Base-by-base conservation (phyloP, 2,797 vertebrate species). In the Alfaro cultratus region DNA sequence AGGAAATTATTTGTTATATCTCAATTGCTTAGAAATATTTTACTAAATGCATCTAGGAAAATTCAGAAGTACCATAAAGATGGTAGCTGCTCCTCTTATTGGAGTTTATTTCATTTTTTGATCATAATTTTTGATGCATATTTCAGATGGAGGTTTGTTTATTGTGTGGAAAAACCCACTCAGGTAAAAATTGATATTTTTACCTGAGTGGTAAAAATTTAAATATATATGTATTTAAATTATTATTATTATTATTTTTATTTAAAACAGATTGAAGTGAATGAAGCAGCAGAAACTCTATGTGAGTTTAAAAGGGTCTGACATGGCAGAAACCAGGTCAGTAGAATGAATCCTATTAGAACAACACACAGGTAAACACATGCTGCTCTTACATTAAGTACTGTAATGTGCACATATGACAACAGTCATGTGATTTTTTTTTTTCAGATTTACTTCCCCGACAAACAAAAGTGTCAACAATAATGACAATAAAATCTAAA, bases 321-420 rank as follows among this genome's bases (percentile, higher is more conserved):
- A 76, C 75, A 73, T 16, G 0, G 47, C 64, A 82, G 76, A 80
- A 84, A 82, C 10, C 77, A 87, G 83, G 82, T 76, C 82, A 82
- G 31, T 6, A 74, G 62, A 45, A 5, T 2, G 16, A 81, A 88
- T 84, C 88, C 85, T 80, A 83, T 84, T 79, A 88, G 29, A 46
- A 67, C 3, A 21, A 31, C 62, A 76, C 31, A 62, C 31, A 75
- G 57, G 23, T 47, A 79, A 29, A 64, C 76, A 49, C 57, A 53
- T 11, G 55, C 16, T 71, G 60, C 1, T 21, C 45, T 29, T 23
- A 16, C 45, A 75, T 1, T 21, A 0, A 5, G 16, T 39, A 46
- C 23, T 62, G 18, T 53, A 47, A 74, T 68, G 46, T 49, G 23
- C 12, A 11, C 29, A 29, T 16, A 57, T 74, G 26, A 75, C 43